Conservation (phyloP, 2,888 invertebrate genomes). For the Coecobrya sp. region DNA sequence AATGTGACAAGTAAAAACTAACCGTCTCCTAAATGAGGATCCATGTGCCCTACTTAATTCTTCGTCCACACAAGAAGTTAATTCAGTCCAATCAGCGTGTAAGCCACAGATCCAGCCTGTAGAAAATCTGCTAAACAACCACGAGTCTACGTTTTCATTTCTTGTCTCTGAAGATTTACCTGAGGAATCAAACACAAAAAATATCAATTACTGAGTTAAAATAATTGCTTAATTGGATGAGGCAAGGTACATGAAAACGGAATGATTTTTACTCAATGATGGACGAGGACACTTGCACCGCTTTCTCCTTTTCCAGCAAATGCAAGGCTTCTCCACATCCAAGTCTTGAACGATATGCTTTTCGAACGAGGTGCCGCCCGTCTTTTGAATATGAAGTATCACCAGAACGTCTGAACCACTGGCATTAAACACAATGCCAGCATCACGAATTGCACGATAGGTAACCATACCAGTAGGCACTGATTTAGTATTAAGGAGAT, state of each 20-base stretch:
- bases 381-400: conserved; percentile 99
- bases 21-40: conserved; percentile 92
- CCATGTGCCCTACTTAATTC: conserved; percentile 97
- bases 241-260: not conserved
- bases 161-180: conserved; percentile 85
- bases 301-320: conserved; percentile 96
- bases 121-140: conserved; percentile 99
- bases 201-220: conserved; percentile 4
- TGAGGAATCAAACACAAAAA: conserved; percentile 7
- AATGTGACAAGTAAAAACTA: conserved; percentile 33
- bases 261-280: conserved; percentile 66
- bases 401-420: conserved; percentile 98
- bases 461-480: conserved; percentile 84
- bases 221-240: too few relatives aligned
- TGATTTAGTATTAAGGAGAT: conserved; percentile 58
- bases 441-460: conserved; percentile 84
- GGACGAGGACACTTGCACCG: conserved; percentile 97
- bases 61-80: conserved; percentile 96
- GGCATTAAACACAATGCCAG: conserved; percentile 84
- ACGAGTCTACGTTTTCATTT: conserved; percentile 91
- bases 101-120: conserved; percentile 99
- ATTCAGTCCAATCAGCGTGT: conserved; percentile 99
- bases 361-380: conserved; percentile 99
- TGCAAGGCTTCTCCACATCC: conserved; percentile 96
- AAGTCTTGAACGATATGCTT: conserved; percentile 98